Conservation (phyloP, 2,888 invertebrate genomes). For the Chorisops tibialis region DNA sequence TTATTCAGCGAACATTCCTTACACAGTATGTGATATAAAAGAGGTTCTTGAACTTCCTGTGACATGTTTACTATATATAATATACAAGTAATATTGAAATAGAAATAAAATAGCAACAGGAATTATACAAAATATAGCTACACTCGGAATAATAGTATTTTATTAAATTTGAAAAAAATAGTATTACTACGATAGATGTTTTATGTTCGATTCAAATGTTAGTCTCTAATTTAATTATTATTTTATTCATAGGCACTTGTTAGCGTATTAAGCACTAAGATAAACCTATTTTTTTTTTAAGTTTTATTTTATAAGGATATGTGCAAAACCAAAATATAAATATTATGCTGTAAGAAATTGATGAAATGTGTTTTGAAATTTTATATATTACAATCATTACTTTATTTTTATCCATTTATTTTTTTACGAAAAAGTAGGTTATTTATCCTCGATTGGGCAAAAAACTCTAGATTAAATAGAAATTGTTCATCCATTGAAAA, state of each 20-base stretch:
- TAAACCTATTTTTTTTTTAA: constrained; percentile 1
- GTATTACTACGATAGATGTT: constrained; percentile 10
- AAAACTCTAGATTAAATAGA: too few species aligned
- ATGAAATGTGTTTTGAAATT: too few species aligned
- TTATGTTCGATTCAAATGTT: background rate
- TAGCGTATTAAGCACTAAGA: constrained; percentile 14
- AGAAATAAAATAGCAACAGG: too few species aligned
- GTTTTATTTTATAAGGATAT: constrained; percentile 14
- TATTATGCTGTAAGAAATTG: too few species aligned
- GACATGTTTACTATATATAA: background rate
- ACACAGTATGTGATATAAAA: constrained; percentile 23
- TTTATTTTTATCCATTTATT: too few species aligned
- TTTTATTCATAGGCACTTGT: constrained; percentile 17
- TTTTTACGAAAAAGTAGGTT: too few species aligned
- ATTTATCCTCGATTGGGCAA: too few species aligned
- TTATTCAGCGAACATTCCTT: constrained; percentile 19
- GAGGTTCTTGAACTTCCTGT: constrained; percentile 2
- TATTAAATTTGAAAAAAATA: background rate
- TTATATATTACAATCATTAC: too few species aligned
- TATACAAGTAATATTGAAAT: background rate
- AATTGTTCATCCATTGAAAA: too few species aligned
- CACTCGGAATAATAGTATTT: too few species aligned
- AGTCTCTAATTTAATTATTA: constrained; percentile 7
- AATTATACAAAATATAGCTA: too few species aligned
- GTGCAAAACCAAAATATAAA: constrained; percentile 3